phyloP scores from a whole-genome alignment of 2,888 invertebrate species.

The Portevinia maculata region DNA sequence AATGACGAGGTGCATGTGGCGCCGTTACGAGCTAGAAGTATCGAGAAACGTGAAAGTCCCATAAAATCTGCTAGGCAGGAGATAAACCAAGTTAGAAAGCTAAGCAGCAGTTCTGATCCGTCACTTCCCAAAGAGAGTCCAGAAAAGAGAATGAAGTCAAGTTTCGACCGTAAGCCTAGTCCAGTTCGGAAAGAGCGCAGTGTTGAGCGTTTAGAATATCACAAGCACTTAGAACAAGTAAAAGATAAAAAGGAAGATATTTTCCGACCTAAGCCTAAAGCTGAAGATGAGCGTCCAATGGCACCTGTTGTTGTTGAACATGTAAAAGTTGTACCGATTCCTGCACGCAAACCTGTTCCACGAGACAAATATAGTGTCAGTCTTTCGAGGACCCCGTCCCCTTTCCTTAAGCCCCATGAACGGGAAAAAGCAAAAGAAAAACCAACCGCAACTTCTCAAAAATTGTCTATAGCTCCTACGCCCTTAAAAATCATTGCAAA shows the following conservation, averaged over 20 bases:
- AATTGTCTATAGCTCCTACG: slow-evolving; percentile 19
- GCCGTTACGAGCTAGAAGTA: slow-evolving; percentile 64
- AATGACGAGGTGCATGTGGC: slow-evolving; percentile 59
- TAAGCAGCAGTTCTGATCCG: slow-evolving; percentile 50
- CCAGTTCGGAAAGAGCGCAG: slow-evolving; percentile 70
- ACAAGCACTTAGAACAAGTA: slow-evolving; percentile 79
- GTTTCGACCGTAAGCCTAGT: slow-evolving; percentile 73
- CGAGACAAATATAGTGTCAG: slow-evolving; percentile 87
- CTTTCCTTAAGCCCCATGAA: slow-evolving; percentile 87
- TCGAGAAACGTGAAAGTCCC: slow-evolving; percentile 59
- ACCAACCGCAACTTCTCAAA: slow-evolving; percentile 53
- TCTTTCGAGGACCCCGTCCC: slow-evolving; percentile 93
- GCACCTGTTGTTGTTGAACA: slow-evolving; percentile 76
- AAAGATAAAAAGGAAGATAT: slow-evolving; percentile 77
- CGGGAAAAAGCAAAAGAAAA: slow-evolving; percentile 76
- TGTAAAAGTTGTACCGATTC: slow-evolving; percentile 75
- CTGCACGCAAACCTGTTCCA: slow-evolving; percentile 71
- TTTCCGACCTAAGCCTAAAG: slow-evolving; percentile 59
- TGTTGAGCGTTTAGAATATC: slow-evolving; percentile 58
- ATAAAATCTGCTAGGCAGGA: slow-evolving; percentile 36
- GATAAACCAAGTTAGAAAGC: slow-evolving; percentile 51
- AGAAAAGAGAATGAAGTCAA: slow-evolving; percentile 75
- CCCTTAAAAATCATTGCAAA: slow-evolving; percentile 41
- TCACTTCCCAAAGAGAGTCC: slow-evolving; percentile 71
- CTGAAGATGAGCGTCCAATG: slow-evolving; percentile 68